Evolutionary conservation across 2,797 vertebrate species (phyloP).

Genomic region (Myotis findleyi): DNA sequence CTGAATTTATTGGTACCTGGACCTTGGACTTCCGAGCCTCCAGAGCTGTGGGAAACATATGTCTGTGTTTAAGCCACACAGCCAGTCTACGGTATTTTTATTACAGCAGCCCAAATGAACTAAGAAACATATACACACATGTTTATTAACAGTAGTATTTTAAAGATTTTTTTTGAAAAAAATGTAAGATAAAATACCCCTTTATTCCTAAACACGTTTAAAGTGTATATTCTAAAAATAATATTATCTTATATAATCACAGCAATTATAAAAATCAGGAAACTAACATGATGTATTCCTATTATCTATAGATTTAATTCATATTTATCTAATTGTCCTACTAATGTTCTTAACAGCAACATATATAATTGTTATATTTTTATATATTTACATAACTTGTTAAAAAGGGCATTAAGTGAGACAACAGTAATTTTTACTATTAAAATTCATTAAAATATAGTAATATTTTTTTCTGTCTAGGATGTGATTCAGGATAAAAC

Average conservation of each 20-base stretch:
- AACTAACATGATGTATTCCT: slow-evolving; percentile 36
- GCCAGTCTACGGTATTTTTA: background rate
- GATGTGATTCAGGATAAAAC: background rate
- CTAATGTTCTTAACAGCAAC: background rate
- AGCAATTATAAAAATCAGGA: slow-evolving; percentile 9
- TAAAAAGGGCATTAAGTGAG: background rate
- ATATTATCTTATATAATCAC: background rate
- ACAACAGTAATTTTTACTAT: slow-evolving; percentile 30
- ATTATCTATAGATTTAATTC: background rate
- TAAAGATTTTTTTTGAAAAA: background rate
- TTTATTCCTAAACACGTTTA: slow-evolving; percentile 21
- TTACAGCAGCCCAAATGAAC: background rate
- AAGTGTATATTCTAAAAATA: slow-evolving; percentile 27
- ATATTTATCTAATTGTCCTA: background rate
- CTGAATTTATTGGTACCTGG: background rate
- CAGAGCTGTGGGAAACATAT: background rate
- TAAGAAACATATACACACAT: background rate
- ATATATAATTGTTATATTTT: background rate
- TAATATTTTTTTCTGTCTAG: background rate
- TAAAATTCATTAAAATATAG: slow-evolving; percentile 24
- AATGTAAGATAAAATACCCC: background rate
- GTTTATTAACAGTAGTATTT: background rate
- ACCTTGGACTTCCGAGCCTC: background rate
- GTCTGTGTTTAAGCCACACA: background rate
- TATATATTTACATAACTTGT: background rate